Percentiles rank a stretch among this genome's conserved stretches.
These are phyloP conservation scores for Aramus guarauna DNA, from an alignment of 2,113 vertebrate species.

Conservation along the genomic window DNA sequence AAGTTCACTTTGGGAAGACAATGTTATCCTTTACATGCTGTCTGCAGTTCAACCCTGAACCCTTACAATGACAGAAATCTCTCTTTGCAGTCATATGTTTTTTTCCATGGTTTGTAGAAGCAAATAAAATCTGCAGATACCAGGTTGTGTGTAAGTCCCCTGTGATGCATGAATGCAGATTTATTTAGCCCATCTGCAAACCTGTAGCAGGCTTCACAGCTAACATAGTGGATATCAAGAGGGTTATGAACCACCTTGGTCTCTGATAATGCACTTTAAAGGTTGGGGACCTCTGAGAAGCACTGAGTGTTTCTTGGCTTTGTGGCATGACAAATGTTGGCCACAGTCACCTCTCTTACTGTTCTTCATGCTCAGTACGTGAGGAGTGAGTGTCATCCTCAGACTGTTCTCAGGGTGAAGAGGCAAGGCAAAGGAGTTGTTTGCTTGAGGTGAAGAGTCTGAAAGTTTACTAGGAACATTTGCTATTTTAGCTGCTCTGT, in stretches of 20 bases:
- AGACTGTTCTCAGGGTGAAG: neutral
- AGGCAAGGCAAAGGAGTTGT: neutral
- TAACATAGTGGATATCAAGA: neutral
- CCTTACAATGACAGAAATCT: neutral
- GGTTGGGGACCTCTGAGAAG: neutral
- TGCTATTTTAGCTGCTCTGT: neutral
- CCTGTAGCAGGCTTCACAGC: neutral
- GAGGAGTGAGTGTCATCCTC: neutral
- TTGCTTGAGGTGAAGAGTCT: neutral
- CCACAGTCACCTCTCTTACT: neutral
- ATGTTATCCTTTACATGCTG: neutral
- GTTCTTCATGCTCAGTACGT: neutral
- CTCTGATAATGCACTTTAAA: neutral
- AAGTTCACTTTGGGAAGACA: neutral
- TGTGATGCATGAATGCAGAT: neutral
- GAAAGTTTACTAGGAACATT: neutral
- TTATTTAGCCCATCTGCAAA: neutral
- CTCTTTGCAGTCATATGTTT: neutral
- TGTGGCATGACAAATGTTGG: neutral
- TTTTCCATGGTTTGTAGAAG: neutral
- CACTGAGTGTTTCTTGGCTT: neutral
- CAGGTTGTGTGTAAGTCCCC: neutral
- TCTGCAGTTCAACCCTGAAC: neutral
- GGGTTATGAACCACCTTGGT: neutral
- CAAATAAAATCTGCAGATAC: neutral